A percentile compares a stretch with the other conserved stretches of the same genome.
Conservation (phyloP, 2,888 invertebrate species). For the Agelastica alni region DNA sequence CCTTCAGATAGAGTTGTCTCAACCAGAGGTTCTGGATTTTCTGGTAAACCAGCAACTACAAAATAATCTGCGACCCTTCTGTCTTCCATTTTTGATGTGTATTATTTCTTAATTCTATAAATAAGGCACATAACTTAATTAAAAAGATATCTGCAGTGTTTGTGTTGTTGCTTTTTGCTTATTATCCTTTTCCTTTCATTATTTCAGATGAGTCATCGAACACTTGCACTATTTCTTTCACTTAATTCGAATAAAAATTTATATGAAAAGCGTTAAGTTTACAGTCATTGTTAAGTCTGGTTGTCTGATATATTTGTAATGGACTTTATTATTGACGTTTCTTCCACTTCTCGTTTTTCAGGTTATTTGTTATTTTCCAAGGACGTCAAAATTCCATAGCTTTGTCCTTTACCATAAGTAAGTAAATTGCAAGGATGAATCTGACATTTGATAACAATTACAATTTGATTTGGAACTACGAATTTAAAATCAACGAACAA, state of each 20-base stretch:
- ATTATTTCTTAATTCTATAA: slow-evolving; percentile 12
- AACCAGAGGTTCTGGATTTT: slow-evolving; percentile 75
- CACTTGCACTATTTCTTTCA: slow-evolving; percentile 14
- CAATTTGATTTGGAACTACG: too few relatives aligned
- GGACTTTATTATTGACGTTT: slow-evolving; percentile 24
- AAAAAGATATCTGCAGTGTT: slow-evolving; percentile 2
- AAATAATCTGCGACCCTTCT: slow-evolving; percentile 95
- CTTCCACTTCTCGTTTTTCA: slow-evolving; percentile 17
- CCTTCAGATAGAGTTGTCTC: slow-evolving; percentile 75
- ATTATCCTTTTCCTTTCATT: slow-evolving; percentile 14
- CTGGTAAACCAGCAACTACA: slow-evolving; percentile 94
- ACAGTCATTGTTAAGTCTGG: slow-evolving; percentile 2
- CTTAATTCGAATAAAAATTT: neutral
- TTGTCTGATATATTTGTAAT: slow-evolving; percentile 6
- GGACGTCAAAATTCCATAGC: slow-evolving; percentile 15
- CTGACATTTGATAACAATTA: too few relatives aligned
- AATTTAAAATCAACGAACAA: too few relatives aligned
- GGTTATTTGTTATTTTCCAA: slow-evolving; percentile 21
- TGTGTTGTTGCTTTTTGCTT: slow-evolving; percentile 18
- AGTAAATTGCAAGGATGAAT: too few relatives aligned
- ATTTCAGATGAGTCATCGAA: slow-evolving; percentile 19
- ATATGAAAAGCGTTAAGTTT: neutral
- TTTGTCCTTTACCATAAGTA: too few relatives aligned
- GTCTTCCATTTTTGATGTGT: slow-evolving; percentile 70
- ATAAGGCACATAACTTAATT: slow-evolving; percentile 22